Evolutionary conservation across 2,797 vertebrate genomes (phyloP).

Genomic region (Ptychobarbus kaznakovi): DNA sequence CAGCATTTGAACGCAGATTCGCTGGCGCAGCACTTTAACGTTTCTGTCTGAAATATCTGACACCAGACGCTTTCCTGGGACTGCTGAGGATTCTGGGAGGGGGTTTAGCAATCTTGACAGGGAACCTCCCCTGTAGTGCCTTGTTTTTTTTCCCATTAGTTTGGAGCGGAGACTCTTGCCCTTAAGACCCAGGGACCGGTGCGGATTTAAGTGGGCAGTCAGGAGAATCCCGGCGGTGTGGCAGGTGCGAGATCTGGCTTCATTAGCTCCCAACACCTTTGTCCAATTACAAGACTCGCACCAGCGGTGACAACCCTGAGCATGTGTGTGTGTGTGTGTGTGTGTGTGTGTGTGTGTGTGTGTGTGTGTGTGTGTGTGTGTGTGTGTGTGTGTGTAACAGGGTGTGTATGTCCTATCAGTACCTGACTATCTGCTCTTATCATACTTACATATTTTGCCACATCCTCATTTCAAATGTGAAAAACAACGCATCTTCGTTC

Average conservation of each 20-base stretch:
- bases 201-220: constrained; percentile 83
- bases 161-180: constrained; percentile 78
- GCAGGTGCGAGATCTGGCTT: constrained; percentile 83
- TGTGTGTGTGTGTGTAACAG: constrained; percentile 51
- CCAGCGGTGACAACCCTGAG: constrained; percentile 72
- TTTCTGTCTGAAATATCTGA: constrained; percentile 82
- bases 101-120: constrained; percentile 75
- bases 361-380: constrained; percentile 46
- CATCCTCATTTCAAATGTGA: neutral
- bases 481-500: neutral
- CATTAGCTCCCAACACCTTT: constrained; percentile 85
- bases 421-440: neutral
- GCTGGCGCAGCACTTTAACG: constrained; percentile 79
- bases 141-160: constrained; percentile 76
- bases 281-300: constrained; percentile 82
- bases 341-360: constrained; percentile 52
- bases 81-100: constrained; percentile 70
- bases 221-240: constrained; percentile 80
- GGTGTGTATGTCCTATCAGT: constrained; percentile 30
- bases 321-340: constrained; percentile 41
- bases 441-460: neutral
- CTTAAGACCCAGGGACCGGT: constrained; percentile 77
- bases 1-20: constrained; percentile 81
- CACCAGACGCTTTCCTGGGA: constrained; percentile 79
- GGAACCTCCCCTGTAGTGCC: constrained; percentile 78